Evolutionary conservation across 2,797 vertebrate species (phyloP).

Genomic region (Miopithecus talapoin): DNA sequence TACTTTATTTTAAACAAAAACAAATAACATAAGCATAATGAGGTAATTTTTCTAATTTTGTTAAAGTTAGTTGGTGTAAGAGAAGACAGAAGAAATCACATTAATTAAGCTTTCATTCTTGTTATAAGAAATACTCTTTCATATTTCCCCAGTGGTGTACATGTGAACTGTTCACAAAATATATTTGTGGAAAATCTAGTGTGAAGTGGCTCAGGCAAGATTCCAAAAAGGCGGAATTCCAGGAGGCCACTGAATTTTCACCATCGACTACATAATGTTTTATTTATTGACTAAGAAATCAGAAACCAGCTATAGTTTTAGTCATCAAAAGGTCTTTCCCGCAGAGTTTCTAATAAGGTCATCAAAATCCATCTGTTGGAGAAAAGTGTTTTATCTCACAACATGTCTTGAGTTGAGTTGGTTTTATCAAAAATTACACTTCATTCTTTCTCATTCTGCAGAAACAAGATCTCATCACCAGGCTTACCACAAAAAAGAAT

Average conservation of each 20-base stretch:
- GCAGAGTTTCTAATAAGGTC: conserved; percentile 68
- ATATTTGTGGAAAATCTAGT: neutral
- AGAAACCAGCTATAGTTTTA: conserved; percentile 45
- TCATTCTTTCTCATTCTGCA: neutral
- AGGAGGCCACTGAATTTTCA: neutral
- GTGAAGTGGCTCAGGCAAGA: neutral
- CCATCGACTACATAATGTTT: neutral
- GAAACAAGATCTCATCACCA: conserved; percentile 42
- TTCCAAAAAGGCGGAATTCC: neutral
- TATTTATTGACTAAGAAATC: conserved; percentile 51
- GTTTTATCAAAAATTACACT: conserved; percentile 60
- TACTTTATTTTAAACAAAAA: neutral
- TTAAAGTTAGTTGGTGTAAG: neutral
- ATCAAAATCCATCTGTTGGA: conserved; percentile 68
- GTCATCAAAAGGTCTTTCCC: conserved; percentile 43
- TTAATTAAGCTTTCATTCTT: neutral
- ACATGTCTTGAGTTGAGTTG: conserved; percentile 45
- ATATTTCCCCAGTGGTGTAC: neutral
- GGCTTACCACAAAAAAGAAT: neutral
- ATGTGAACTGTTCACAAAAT: neutral
- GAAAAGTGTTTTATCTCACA: conserved; percentile 40
- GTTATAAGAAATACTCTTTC: neutral
- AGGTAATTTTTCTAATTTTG: neutral
- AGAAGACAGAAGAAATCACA: neutral
- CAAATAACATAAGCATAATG: neutral